phyloP scores from a whole-genome alignment of 2,113 vertebrate genomes.

The Plotosus lineatus region DNA sequence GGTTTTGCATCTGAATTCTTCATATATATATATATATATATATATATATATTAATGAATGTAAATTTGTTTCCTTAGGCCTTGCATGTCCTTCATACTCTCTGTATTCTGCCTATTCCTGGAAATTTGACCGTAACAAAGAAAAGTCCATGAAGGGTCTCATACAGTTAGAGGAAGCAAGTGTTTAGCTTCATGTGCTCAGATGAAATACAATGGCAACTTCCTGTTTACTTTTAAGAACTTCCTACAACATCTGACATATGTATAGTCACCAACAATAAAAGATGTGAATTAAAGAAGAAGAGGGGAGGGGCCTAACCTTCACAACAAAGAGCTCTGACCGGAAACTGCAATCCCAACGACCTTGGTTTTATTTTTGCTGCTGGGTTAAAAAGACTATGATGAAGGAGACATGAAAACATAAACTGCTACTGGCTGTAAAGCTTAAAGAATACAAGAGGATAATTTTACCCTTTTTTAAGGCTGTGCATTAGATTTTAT shows the following conservation, averaged over 20 bases:
- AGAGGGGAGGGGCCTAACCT: neutral
- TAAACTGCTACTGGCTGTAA: neutral
- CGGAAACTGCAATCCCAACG: neutral
- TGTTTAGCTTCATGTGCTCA: slow-evolving; percentile 8
- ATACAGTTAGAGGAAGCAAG: slow-evolving; percentile 38
- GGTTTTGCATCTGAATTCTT: no score
- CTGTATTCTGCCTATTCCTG: slow-evolving; percentile 18
- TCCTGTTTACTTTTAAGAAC: slow-evolving; percentile 30
- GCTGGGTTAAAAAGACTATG: neutral
- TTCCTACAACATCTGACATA: neutral
- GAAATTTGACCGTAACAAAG: neutral
- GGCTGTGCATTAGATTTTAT: neutral
- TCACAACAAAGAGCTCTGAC: slow-evolving; percentile 3
- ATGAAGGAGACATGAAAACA: neutral
- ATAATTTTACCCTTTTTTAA: neutral
- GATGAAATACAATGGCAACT: slow-evolving; percentile 48
- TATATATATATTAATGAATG: neutral
- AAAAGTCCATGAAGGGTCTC: neutral
- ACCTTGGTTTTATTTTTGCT: neutral
- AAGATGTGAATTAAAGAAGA: neutral
- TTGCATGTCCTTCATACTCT: neutral
- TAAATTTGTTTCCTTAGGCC: neutral
- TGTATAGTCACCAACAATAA: neutral
- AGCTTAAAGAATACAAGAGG: neutral
- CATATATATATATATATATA: no score